These are phyloP conservation scores for Plumapathes pennacea DNA, from an alignment of 92 coral and sea anemone species.

Conservation along the genomic window DNA sequence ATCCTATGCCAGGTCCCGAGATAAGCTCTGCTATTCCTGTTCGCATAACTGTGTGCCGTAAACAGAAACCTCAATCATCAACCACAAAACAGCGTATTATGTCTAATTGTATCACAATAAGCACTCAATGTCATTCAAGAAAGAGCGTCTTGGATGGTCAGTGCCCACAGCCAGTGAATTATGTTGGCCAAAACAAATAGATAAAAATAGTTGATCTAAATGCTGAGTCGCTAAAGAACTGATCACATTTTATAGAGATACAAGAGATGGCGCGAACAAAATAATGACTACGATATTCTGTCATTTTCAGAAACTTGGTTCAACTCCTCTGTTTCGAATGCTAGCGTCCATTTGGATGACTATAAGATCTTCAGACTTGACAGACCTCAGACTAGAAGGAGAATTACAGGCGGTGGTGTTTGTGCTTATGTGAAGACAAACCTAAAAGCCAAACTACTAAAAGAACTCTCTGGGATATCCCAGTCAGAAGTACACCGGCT, in stretches of 20 bases:
- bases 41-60: no score
- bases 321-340: neutral
- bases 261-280: constrained; percentile 17
- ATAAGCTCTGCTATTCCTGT: no score
- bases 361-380: constrained; percentile 22
- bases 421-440: constrained; percentile 29
- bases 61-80: no score
- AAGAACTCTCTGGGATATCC: constrained; percentile 13
- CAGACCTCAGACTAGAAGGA: neutral
- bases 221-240: constrained; percentile 13
- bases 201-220: constrained; percentile 2
- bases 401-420: constrained; percentile 2
- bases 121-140: no score
- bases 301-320: neutral
- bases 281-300: neutral
- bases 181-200: neutral
- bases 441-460: constrained; percentile 6
- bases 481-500: constrained; percentile 33
- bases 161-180: no score
- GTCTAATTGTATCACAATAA: no score
- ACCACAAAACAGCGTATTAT: no score
- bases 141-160: no score
- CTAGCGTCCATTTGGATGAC: constrained; percentile 19
- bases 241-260: neutral
- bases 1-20: no score